Base-by-base conservation (phyloP, 2,797 vertebrate genomes). In the Gallirallus australis region DNA sequence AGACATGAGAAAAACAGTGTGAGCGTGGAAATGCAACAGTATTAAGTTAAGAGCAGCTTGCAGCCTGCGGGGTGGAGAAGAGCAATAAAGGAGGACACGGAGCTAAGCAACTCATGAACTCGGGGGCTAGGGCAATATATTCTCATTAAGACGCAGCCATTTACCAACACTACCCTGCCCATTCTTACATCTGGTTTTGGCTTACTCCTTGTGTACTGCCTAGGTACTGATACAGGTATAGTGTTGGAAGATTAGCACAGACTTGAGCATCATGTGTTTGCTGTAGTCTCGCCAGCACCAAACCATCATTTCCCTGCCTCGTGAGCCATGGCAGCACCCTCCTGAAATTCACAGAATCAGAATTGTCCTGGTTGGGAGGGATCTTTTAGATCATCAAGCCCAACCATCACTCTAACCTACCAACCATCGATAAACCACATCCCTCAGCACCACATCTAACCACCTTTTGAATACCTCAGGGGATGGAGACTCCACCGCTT, bases 281-380 rank as follows among this genome's bases (percentile, higher is more conserved):
- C n/a, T 0, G 0, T 21, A 20, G 40, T 75, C 37, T 45, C 59
- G 54, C 25, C 23, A 64, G 45, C 65, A 4, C 57, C 1, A 0
- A 45, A 15, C 14, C 12, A 1, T 61, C 24, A 24, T 50, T 70
- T 21, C 39, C 12, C 33, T 86, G 45, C 35, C 64, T 24, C 56
- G 30, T 18, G 60, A 72, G 59, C 53, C 35, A 14, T 0, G 0
- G 21, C 60, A 84, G 60, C 56, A 77, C 25, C 40, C 59, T 75
- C 37, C n/a, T 54, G 37, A 61, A 77, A 64, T 28, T 47, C 47
- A 47, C 19, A 47, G 47, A 47, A 47, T 47, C 47, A 47, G 47
- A 47, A 47, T 47, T 47, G 47, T 47, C 21, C 21, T 47, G 47
- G 21, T 47, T 47, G 47, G 47, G 21, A 47, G 21, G 47, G 47